Evolutionary conservation across 2,888 invertebrate species (phyloP), one percentile per base, ranked within the genome.

Genomic region (Metopia argyrocephala): DNA sequence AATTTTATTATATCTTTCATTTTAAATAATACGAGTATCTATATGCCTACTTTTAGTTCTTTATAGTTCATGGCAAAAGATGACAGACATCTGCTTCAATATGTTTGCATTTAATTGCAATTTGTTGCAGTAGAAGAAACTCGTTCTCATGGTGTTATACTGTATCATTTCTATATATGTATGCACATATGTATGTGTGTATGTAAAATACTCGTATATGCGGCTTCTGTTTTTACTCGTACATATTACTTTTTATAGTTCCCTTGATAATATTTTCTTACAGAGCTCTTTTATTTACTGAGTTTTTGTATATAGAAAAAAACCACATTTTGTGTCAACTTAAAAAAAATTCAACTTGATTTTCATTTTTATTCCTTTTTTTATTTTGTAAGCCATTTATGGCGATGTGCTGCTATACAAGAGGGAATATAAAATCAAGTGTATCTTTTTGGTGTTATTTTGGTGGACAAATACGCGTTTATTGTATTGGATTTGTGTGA

Each of bases 101-200:
- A 50, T 54, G 62, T 18, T 71, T 23, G 27, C 54, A 64, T 56
- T 73, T 73, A 73, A 73, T 73, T 73, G 71, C 71, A 52, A 65
- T 52, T 74, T 59, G 59, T 18, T 50, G 65, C 31, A 48, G 57
- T 50, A 50, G 21, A 73, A 50, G n/a, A n/a, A n/a, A n/a, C n/a
- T n/a, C n/a, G n/a, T 57, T 28, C 31, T 50, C 61, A 70, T 70
- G 70, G 61, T 52, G 61, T 61, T 70, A 57, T 20, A 25, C 5
- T 38, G 31, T 2, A 2, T 59, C n/a, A 25, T 38, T 15, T 48
- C 20, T 18, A 5, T 18, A n/a, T 0, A 20, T 20, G 6, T 48
- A 6, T 48, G 48, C 18, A 4, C 18, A 20, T 48, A 48, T 20
- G 20, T n/a, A 48, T 48, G 48, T 7, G 48, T 6, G n/a, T 48